Evolutionary conservation across 2,888 invertebrate genomes (phyloP), one percentile per base, ranked within the genome.

Genomic region (Clistopyga incitator): DNA sequence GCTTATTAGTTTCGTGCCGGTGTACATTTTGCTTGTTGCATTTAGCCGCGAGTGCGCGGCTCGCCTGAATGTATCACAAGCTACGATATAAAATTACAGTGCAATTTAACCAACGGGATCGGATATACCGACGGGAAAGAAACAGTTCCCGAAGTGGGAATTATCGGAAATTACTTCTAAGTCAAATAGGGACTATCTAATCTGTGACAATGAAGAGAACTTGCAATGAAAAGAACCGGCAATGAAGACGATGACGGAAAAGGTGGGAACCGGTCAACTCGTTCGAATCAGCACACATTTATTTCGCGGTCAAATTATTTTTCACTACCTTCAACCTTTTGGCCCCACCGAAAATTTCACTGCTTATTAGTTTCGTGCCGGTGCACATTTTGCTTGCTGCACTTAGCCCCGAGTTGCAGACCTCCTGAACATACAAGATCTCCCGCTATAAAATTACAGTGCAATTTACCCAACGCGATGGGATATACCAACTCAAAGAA

Each of bases 131-230:
- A n/a, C 34, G 8, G n/a, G 13, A 13, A 18, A 65, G n/a, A 29
- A 25, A 61, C 34, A 38, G 18, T n/a, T 68, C 74, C 78, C 61
- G 15, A 6, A 76, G 38, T 67, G 76, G 64, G n/a, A 81, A 74
- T 81, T 64, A 74, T 70, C 81, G 68, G 56, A 78, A 78, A 74
- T 84, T 81, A 70, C 78, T 84, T 78, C 42, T 29, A 29, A n/a
- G 54, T 45, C 50, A 29, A 3, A 34, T 3, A 2, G 34, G 2
- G 8, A 34, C 6, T 6, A 34, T 34, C n/a, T n/a, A n/a, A n/a
- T n/a, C n/a, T n/a, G n/a, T n/a, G n/a, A n/a, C n/a, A n/a, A n/a
- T n/a, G n/a, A n/a, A n/a, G n/a, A n/a, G n/a, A n/a, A n/a, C n/a
- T n/a, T n/a, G n/a, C n/a, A n/a, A n/a, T n/a, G n/a, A n/a, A n/a